A percentile compares a stretch with the other conserved stretches of the same genome.
Conservation (phyloP, 2,888 invertebrate species). For the Acutogordius australiensis region DNA sequence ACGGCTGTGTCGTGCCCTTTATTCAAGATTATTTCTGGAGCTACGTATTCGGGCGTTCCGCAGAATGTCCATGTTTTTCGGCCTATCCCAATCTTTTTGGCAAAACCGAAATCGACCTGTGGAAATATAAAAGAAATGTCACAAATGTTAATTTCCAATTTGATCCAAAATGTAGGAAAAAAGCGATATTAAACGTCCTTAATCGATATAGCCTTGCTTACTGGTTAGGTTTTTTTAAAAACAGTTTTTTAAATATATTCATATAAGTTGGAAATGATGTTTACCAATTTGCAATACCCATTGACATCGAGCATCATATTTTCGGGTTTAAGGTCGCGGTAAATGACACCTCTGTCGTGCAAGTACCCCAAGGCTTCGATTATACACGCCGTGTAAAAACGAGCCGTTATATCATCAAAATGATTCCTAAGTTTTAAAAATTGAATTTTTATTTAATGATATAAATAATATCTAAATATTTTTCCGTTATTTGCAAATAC, state of each 20-base stretch:
- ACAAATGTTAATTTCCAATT: no score
- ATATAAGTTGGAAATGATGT: constrained; percentile 11
- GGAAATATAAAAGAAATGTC: background rate
- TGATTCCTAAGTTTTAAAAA: constrained; percentile 17
- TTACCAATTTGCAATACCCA: constrained; percentile 63
- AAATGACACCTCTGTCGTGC: constrained; percentile 81
- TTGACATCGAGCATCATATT: constrained; percentile 64
- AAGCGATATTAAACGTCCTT: no score
- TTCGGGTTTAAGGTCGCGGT: constrained; percentile 52
- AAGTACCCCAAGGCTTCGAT: constrained; percentile 91
- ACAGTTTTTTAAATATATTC: constrained; percentile 1
- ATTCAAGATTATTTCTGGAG: constrained; percentile 51
- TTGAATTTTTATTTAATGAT: no score
- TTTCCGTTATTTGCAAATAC: no score
- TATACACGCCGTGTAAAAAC: constrained; percentile 86
- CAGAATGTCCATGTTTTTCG: constrained; percentile 76
- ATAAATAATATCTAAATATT: no score
- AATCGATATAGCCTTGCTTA: no score
- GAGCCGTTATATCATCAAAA: constrained; percentile 24
- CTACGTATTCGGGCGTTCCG: constrained; percentile 39
- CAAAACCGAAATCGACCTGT: constrained; percentile 55
- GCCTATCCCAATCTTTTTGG: constrained; percentile 46
- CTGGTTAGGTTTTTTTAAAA: background rate
- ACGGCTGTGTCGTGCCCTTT: constrained; percentile 51
- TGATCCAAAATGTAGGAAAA: constrained; percentile 8